A percentile compares a stretch with the other conserved stretches of the same genome.
phyloP scores from a whole-genome alignment of 1,140 invertebrate genomes.

The Bombus picipes region DNA sequence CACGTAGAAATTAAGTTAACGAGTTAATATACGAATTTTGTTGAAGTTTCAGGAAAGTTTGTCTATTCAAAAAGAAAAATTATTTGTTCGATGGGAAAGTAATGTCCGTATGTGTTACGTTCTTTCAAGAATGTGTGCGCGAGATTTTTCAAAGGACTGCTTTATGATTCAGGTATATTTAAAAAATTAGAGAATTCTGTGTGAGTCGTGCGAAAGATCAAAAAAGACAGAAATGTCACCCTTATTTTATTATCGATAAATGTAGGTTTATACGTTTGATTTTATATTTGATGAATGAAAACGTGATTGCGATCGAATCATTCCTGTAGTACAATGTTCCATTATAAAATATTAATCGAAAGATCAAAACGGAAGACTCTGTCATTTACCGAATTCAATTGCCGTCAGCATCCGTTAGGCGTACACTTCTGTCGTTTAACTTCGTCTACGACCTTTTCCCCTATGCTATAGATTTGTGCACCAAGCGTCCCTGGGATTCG shows the following conservation, averaged over 20 bases:
- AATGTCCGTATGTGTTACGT: not conserved
- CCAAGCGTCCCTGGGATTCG: conserved; percentile 27
- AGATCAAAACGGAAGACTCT: not conserved
- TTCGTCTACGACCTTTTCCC: not conserved
- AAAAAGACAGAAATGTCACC: not conserved
- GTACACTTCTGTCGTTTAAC: not conserved
- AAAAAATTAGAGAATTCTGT: not conserved
- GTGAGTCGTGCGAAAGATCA: not conserved
- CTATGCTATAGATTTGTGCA: conserved; percentile 5
- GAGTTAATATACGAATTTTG: not conserved
- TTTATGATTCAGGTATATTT: no score
- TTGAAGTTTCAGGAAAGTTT: not conserved
- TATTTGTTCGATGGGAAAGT: not conserved
- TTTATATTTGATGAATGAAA: not conserved
- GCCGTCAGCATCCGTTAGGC: conserved; percentile 20
- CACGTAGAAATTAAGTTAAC: no score
- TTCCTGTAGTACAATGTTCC: not conserved
- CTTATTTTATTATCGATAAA: not conserved
- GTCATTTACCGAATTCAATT: conserved; percentile 35
- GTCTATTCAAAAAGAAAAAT: not conserved
- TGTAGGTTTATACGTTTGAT: not conserved
- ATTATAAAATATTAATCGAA: not conserved
- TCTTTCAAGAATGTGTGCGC: no score
- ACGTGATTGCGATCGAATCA: not conserved
- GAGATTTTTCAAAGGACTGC: no score